Evolutionary conservation across 2,797 vertebrate species (phyloP).

Genomic region (Macrochelys suwanniensis): DNA sequence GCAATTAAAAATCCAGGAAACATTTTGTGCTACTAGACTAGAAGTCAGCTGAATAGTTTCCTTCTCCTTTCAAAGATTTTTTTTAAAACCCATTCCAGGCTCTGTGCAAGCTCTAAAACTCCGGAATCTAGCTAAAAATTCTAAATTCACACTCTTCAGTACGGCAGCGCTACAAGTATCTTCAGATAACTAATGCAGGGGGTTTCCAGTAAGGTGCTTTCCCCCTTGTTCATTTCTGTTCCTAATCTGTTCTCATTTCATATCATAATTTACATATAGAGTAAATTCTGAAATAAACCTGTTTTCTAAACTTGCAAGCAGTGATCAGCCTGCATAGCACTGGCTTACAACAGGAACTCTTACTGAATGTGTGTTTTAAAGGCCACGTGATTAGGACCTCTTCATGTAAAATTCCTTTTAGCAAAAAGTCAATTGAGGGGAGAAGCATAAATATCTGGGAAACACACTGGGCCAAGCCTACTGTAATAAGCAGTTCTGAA

Average conservation of each 20-base stretch:
- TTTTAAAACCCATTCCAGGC: not conserved
- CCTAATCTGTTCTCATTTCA: slow-evolving; percentile 78
- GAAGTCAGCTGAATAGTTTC: not conserved
- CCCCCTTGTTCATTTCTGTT: slow-evolving; percentile 73
- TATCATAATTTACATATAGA: slow-evolving; percentile 83
- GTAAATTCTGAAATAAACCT: slow-evolving; percentile 74
- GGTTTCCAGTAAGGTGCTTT: slow-evolving; percentile 84
- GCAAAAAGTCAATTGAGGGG: not conserved
- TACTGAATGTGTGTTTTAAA: slow-evolving; percentile 29
- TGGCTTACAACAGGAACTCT: not conserved
- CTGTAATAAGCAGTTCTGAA: not conserved
- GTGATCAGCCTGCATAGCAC: not conserved
- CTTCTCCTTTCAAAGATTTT: not conserved
- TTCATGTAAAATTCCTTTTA: not conserved
- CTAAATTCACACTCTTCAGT: slow-evolving; percentile 64
- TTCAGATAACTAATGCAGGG: slow-evolving; percentile 65
- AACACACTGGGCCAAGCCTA: not conserved
- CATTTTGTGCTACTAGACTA: not conserved
- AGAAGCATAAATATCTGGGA: not conserved
- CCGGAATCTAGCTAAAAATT: slow-evolving; percentile 39
- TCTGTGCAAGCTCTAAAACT: not conserved
- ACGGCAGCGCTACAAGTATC: slow-evolving; percentile 51
- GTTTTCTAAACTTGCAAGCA: slow-evolving; percentile 61
- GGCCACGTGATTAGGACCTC: not conserved
- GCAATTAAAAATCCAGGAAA: not conserved